phyloP scores from a whole-genome alignment of 2,888 invertebrate genomes.

The Ligdia adustata region DNA sequence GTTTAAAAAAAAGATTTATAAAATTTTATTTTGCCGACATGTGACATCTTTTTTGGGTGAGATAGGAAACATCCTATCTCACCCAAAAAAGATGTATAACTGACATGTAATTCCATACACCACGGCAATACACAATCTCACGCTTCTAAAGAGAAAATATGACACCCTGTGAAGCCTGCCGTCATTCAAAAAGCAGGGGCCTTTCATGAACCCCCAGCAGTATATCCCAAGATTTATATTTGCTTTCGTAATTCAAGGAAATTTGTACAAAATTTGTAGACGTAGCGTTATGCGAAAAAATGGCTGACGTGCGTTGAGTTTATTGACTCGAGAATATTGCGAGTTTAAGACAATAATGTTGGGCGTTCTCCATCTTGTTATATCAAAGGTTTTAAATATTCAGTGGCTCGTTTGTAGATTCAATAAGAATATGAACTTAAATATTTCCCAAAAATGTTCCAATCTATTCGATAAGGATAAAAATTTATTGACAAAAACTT shows the following conservation, averaged over 20 bases:
- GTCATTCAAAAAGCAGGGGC: conserved; percentile 13
- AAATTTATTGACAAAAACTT: no score
- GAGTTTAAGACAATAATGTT: no score
- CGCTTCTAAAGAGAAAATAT: conserved; percentile 5
- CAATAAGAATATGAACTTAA: no score
- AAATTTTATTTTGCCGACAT: no score
- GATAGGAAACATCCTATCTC: neutral
- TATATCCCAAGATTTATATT: conserved; percentile 13
- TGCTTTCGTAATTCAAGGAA: conserved; percentile 9
- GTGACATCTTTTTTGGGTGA: no score
- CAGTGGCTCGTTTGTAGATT: no score
- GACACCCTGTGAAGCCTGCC: conserved; percentile 19
- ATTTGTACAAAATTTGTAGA: no score
- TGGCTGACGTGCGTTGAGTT: neutral
- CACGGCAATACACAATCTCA: conserved; percentile 9
- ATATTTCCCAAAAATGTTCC: no score
- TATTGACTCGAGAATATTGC: neutral
- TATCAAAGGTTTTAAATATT: no score
- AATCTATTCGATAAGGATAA: no score
- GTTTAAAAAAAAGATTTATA: no score
- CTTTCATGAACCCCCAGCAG: conserved; percentile 17
- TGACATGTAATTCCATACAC: neutral
- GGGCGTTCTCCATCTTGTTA: no score
- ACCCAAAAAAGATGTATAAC: neutral
- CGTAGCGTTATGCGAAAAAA: neutral